Evolutionary conservation across 92 coral and sea anemone species (phyloP).

Genomic region (Pocillopora grandis): DNA sequence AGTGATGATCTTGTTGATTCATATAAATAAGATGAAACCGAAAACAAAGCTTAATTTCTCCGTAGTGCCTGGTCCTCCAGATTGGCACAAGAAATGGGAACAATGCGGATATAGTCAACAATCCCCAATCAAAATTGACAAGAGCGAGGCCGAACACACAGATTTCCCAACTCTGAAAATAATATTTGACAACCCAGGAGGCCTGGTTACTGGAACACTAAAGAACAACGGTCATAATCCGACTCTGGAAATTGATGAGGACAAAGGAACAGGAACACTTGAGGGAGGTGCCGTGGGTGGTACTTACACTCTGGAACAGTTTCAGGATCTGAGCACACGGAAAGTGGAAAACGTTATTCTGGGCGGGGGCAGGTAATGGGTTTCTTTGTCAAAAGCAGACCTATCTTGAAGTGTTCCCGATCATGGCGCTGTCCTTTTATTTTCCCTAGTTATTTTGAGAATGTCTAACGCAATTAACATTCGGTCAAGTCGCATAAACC

Average conservation of each 20-base stretch:
- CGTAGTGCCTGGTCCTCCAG: constrained; percentile 28
- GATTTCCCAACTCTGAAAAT: not conserved
- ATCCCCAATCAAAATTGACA: constrained; percentile 45
- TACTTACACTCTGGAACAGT: constrained; percentile 27
- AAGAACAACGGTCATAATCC: constrained; percentile 47
- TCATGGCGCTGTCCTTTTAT: too few relatives aligned
- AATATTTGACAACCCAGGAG: constrained; percentile 19
- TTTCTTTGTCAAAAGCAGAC: too few relatives aligned
- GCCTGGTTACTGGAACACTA: constrained; percentile 28
- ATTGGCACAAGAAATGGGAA: constrained; percentile 19
- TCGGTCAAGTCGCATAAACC: too few relatives aligned
- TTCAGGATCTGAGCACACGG: constrained; percentile 58
- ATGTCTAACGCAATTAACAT: too few relatives aligned
- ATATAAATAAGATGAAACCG: not conserved
- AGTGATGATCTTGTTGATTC: not conserved
- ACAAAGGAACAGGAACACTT: constrained; percentile 19
- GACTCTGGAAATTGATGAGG: not conserved
- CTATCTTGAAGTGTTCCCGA: too few relatives aligned
- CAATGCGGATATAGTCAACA: constrained; percentile 25
- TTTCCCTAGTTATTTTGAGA: too few relatives aligned
- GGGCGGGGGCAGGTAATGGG: constrained; percentile 44
- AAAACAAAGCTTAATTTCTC: too few relatives aligned
- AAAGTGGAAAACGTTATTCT: constrained; percentile 1
- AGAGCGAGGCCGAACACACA: not conserved
- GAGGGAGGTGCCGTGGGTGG: constrained; percentile 34